A percentile compares a stretch with the other conserved stretches of the same genome.
Evolutionary conservation across 2,888 invertebrate species (phyloP).

Genomic region (Stenodera caucasica): DNA sequence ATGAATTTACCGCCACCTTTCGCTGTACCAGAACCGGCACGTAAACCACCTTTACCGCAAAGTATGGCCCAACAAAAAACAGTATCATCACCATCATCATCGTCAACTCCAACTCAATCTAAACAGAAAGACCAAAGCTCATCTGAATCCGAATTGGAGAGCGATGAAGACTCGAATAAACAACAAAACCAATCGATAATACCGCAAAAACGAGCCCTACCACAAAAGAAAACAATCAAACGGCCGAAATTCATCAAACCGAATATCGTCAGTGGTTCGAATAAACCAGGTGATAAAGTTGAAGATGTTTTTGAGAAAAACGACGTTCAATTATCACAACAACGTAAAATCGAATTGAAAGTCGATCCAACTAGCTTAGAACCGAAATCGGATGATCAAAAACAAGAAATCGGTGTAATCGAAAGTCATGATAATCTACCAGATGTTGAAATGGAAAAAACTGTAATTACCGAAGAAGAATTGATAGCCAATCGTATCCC

Average conservation of each 20-base stretch:
- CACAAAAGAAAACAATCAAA: conserved; percentile 58
- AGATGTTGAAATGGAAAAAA: conserved; percentile 38
- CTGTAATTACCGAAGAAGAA: conserved; percentile 65
- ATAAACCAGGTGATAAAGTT: conserved; percentile 51
- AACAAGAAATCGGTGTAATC: conserved; percentile 21
- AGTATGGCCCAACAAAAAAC: conserved; percentile 31
- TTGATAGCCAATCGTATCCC: conserved; percentile 70
- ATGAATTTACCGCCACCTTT: conserved; percentile 91
- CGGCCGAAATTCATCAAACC: conserved; percentile 61
- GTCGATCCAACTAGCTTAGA: conserved; percentile 50
- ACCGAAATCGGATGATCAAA: conserved; percentile 36
- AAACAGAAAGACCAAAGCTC: conserved; percentile 31
- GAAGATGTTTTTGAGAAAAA: conserved; percentile 62
- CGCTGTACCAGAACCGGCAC: conserved; percentile 57
- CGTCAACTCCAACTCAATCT: conserved; percentile 33
- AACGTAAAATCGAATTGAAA: conserved; percentile 60
- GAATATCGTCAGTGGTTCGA: conserved; percentile 34
- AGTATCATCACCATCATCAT: conserved; percentile 35
- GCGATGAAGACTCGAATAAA: conserved; percentile 57
- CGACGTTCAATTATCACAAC: conserved; percentile 50
- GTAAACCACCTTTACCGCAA: conserved; percentile 53
- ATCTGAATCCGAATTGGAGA: conserved; percentile 68
- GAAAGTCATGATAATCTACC: conserved; percentile 13
- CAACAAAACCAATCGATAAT: conserved; percentile 52
- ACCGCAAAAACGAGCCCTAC: conserved; percentile 55